Base-by-base conservation (phyloP, 1,140 invertebrate genomes). In the Bombus difficillimus region DNA sequence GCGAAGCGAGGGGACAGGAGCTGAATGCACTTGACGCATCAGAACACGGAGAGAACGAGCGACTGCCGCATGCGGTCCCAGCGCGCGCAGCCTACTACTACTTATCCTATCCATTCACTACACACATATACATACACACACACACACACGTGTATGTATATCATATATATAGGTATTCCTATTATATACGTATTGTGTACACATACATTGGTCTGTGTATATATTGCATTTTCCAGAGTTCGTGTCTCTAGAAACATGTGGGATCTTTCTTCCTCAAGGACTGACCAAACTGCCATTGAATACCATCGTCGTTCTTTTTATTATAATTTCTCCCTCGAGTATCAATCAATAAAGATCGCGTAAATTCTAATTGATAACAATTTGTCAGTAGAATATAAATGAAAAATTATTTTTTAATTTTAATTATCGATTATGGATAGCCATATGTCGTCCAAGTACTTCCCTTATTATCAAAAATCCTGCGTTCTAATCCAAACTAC, bases 51-150 rank as follows among this genome's bases (percentile, higher is more conserved):
- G 92, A 92, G 87, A 84, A 86, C 86, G 90, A 85, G 90, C 83
- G 90, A 93, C 89, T 93, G 93, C 92, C 92, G 92, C 91, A 92
- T 93, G 93, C 93, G 92, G 93, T 93, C 88, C 87, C 92, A 93
- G 91, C 92, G 92, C 92, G 92, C 93, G 90, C 92, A 93, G 91
- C 90, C 92, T 93, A 90, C 80, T 77, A 75, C 72, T 77, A 75
- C 72, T 88, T 72, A n/a, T 57, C 75, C 80, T 86, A 87, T 84
- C 85, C 89, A 87, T 81, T 71, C 79, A 79, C 79, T 83, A 34
- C 69, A 43, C 28, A 43, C 34, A 32, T 66, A 53, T 47, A 72
- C 62, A 53, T 39, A 34, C 34, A 15, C 83, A 32, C 59, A 53
- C 34, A 34, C 34, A 34, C 34, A 34, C 34, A 34, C 34, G 34